Evolutionary conservation across 2,888 invertebrate species (phyloP).

Genomic region (Cerastis leucographa): DNA sequence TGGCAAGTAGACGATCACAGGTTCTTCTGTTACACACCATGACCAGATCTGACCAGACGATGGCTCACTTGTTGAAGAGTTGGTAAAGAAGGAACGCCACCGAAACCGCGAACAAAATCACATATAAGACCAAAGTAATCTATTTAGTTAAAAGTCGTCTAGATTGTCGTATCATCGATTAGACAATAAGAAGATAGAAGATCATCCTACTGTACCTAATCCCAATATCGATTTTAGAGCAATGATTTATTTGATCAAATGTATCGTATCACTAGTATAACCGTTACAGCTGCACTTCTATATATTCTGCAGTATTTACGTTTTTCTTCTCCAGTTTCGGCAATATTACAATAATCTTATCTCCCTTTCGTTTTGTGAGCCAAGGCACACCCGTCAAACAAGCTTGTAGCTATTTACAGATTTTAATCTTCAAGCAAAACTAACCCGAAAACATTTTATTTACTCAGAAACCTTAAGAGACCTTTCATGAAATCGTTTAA

Average conservation of each 20-base stretch:
- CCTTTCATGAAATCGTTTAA: constrained; percentile 17
- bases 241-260: not conserved
- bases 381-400: not conserved
- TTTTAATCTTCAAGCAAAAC: not conserved
- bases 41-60: not conserved
- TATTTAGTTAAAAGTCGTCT: not conserved
- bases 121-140: not conserved
- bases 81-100: not conserved
- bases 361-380: not conserved
- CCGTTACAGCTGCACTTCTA: not conserved
- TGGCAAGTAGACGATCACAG: not conserved
- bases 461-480: not conserved
- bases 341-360: not conserved
- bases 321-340: not conserved
- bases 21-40: not conserved
- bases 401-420: not conserved
- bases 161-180: not conserved
- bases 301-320: not conserved
- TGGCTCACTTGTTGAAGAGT: not conserved
- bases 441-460: constrained; percentile 1
- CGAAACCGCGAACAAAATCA: not conserved
- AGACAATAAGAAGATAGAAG: not conserved
- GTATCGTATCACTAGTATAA: not conserved
- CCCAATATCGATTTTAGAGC: too few species aligned
- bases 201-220: too few species aligned